Percentiles rank a stretch among this genome's conserved stretches.
phyloP scores from a whole-genome alignment of 2,113 vertebrate species.

The Actenoides lindsayi region DNA sequence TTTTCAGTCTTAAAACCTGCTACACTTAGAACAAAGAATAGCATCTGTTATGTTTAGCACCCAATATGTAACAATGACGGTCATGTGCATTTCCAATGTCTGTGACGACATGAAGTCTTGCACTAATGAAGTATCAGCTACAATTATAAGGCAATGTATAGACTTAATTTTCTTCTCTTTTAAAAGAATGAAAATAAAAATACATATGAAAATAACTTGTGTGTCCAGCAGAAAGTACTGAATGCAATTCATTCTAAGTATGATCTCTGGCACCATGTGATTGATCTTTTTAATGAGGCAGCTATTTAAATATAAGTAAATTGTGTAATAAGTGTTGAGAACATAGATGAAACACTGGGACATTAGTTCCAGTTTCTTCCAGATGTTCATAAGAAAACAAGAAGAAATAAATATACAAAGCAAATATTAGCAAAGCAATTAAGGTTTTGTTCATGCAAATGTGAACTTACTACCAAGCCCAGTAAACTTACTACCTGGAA shows the following conservation, averaged over 20 bases:
- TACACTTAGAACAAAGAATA: too few relatives aligned
- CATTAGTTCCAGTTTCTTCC: not conserved
- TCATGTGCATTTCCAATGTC: not conserved
- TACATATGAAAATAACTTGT: not conserved
- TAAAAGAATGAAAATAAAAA: not conserved
- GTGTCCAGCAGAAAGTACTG: not conserved
- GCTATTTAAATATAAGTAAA: not conserved
- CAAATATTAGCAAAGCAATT: slow-evolving; percentile 1
- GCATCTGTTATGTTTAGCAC: too few relatives aligned
- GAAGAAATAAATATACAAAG: not conserved
- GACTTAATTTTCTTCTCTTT: not conserved
- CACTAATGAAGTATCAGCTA: not conserved
- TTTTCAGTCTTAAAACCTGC: not conserved
- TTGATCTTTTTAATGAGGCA: not conserved
- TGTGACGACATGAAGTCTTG: not conserved
- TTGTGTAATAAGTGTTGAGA: not conserved
- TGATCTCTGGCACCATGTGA: not conserved
- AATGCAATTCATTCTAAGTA: not conserved
- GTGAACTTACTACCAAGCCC: not conserved
- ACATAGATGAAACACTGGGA: not conserved
- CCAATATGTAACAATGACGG: not conserved
- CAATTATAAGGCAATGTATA: not conserved
- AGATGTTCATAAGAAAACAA: not conserved
- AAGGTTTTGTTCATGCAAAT: not conserved
- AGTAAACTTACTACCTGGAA: not conserved